Conservation (phyloP, 2,888 invertebrate species). For the Tenthredo scrophulariae region DNA sequence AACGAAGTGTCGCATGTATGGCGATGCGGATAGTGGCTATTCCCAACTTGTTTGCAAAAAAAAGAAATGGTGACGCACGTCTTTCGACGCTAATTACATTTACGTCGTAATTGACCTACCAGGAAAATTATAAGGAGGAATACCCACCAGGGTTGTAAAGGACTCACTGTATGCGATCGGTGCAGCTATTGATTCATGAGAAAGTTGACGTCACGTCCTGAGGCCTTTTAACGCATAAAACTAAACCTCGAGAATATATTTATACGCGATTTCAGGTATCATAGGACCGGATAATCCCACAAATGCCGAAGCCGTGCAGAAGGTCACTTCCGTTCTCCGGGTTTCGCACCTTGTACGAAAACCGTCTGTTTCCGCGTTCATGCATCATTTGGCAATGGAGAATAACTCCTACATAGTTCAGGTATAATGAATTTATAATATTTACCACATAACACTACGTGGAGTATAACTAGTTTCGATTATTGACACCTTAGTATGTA, state of each 20-base stretch:
- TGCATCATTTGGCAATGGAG: conserved; percentile 71
- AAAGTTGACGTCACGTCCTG: not conserved
- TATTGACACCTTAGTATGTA: not conserved
- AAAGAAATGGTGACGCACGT: not conserved
- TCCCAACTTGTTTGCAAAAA: not conserved
- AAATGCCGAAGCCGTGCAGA: conserved; percentile 73
- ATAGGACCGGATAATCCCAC: conserved; percentile 74
- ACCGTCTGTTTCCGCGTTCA: conserved; percentile 68
- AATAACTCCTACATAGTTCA: conserved; percentile 70
- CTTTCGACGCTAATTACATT: not conserved
- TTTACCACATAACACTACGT: not conserved
- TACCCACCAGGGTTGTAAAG: not conserved
- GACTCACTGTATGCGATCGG: not conserved
- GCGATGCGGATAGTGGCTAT: not conserved
- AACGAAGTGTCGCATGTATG: not conserved
- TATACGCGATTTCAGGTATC: conserved; percentile 69
- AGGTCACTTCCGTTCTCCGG: conserved; percentile 74
- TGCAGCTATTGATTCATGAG: not conserved
- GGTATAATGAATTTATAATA: conserved; percentile 60
- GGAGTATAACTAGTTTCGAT: not conserved
- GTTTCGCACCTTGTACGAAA: conserved; percentile 73
- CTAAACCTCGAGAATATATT: not conserved
- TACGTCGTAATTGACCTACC: not conserved
- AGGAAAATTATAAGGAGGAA: not conserved
- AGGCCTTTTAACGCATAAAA: not conserved